Conservation (phyloP, 23 tunicate genomes). For the Halocynthia aurantium region DNA sequence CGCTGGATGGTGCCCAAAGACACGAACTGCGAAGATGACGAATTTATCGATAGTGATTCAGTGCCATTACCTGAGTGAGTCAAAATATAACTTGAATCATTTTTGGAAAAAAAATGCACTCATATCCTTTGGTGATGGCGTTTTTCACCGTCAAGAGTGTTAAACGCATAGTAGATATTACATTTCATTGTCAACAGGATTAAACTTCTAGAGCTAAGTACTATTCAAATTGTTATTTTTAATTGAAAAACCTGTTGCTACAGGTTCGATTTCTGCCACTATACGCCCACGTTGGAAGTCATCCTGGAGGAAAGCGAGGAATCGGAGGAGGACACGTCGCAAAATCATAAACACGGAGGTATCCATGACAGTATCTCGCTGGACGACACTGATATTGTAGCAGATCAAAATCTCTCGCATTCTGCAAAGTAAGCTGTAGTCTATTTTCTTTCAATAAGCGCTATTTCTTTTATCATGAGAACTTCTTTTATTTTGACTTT, state of each 20-base stretch:
- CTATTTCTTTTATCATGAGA: too few species aligned
- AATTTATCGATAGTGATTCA: neutral
- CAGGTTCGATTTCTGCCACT: slow-evolving; percentile 23
- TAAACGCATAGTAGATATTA: too few species aligned
- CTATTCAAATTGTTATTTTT: neutral
- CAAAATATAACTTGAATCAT: neutral
- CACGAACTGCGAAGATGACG: slow-evolving; percentile 6
- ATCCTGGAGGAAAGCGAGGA: slow-evolving; percentile 32
- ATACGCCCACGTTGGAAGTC: slow-evolving; percentile 18
- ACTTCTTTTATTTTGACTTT: too few species aligned
- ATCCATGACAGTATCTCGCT: too few species aligned
- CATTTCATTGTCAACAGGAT: neutral
- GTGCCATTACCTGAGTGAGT: slow-evolving; percentile 20
- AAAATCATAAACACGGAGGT: too few species aligned
- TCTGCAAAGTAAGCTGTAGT: too few species aligned
- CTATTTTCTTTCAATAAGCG: too few species aligned
- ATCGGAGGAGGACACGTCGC: neutral
- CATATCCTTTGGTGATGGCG: neutral
- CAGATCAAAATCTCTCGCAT: too few species aligned
- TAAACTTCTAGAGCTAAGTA: neutral
- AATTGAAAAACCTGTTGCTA: neutral
- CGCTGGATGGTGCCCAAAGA: slow-evolving; percentile 23
- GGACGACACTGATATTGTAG: too few species aligned
- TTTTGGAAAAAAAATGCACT: neutral
- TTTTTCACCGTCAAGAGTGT: neutral